A percentile compares a stretch with the other conserved stretches of the same genome.
phyloP scores from a whole-genome alignment of 2,888 invertebrate genomes.

The Ophion costatus region DNA sequence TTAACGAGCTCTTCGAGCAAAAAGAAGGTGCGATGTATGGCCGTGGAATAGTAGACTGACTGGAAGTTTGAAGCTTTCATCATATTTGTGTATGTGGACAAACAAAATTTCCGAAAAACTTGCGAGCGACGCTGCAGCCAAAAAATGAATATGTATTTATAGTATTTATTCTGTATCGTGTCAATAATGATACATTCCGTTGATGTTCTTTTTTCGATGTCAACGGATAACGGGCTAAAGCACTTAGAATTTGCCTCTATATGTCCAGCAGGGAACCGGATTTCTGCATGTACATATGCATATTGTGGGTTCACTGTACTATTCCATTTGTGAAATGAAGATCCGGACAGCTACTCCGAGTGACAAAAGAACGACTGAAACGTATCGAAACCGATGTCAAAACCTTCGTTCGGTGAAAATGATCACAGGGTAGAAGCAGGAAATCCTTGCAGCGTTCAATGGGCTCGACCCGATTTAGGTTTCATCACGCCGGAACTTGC shows the following conservation, averaged over 20 bases:
- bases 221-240: slow-evolving; percentile 20
- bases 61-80: too few species aligned
- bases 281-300: slow-evolving; percentile 19
- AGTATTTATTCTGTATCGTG: too few species aligned
- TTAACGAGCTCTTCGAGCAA: too few species aligned
- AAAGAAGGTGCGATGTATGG: too few species aligned
- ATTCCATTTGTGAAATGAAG: slow-evolving; percentile 13
- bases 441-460: slow-evolving; percentile 39
- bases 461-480: slow-evolving; percentile 52
- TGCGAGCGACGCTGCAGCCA: too few species aligned
- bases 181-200: too few species aligned
- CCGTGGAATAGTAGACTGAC: too few species aligned
- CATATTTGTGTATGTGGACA: too few species aligned
- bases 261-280: slow-evolving; percentile 44
- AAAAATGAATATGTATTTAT: too few species aligned
- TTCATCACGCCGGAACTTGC: slow-evolving; percentile 45
- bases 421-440: slow-evolving; percentile 57
- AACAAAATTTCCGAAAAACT: not conserved
- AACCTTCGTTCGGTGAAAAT: slow-evolving; percentile 28
- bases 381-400: slow-evolving; percentile 40
- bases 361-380: slow-evolving; percentile 50
- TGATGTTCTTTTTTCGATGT: slow-evolving; percentile 2
- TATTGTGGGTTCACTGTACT: slow-evolving; percentile 5
- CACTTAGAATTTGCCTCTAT: slow-evolving; percentile 32
- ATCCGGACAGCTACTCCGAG: slow-evolving; percentile 11